Conservation (phyloP, 2,113 vertebrate genomes). For the Nerophis ophidion region DNA sequence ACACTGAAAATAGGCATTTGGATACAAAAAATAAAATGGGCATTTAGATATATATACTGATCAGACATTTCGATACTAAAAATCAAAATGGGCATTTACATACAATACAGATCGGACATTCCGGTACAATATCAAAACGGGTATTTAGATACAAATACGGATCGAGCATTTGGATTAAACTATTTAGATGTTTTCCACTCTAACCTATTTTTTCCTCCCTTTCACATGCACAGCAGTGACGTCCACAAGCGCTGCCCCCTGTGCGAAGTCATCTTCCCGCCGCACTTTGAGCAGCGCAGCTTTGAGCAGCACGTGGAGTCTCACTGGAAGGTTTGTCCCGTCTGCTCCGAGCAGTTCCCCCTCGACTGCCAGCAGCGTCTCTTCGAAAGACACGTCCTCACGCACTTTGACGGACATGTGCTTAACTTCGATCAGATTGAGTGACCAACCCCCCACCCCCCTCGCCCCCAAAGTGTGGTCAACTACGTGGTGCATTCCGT, state of each 20-base stretch:
- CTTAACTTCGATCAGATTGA: constrained; percentile 83
- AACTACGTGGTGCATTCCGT: constrained; percentile 8
- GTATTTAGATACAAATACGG: no score
- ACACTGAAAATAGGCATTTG: no score
- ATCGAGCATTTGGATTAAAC: no score
- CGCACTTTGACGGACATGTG: constrained; percentile 91
- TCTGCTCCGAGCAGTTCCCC: constrained; percentile 95
- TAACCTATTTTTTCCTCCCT: neutral
- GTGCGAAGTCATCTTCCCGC: constrained; percentile 93
- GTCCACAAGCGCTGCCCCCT: constrained; percentile 92
- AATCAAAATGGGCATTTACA: no score
- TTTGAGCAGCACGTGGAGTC: constrained; percentile 96
- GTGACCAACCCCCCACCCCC: constrained; percentile 5
- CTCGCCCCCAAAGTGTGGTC: neutral
- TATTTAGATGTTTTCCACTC: no score
- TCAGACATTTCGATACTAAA: no score
- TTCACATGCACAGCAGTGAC: constrained; percentile 56
- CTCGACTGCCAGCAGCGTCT: constrained; percentile 89
- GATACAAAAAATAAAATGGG: no score
- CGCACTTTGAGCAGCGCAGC: constrained; percentile 92
- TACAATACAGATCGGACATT: no score
- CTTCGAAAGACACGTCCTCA: constrained; percentile 93
- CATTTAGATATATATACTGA: no score
- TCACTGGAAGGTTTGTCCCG: constrained; percentile 97
- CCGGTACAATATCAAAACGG: no score